Evolutionary conservation across 2,888 invertebrate genomes (phyloP).

Genomic region (Leptinotarsa juncta): DNA sequence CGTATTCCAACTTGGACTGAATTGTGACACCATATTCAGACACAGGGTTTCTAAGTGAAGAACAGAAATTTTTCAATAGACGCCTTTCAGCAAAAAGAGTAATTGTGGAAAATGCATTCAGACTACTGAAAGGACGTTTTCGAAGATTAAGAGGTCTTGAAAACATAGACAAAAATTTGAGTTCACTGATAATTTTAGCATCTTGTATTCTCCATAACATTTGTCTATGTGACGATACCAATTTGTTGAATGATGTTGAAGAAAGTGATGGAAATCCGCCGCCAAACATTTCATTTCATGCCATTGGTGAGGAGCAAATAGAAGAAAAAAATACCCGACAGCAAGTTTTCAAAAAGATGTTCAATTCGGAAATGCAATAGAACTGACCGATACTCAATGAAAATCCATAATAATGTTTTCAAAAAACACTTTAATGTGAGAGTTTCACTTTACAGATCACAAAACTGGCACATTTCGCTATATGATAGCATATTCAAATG

Average conservation of each 20-base stretch:
- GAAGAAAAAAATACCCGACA: not conserved
- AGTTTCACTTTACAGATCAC: no score
- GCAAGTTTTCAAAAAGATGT: not conserved
- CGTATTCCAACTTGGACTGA: conserved; percentile 8
- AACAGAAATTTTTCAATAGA: conserved; percentile 23
- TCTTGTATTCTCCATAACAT: conserved; percentile 19
- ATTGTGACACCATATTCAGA: conserved; percentile 24
- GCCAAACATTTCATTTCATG: not conserved
- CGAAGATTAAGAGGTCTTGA: conserved; percentile 21
- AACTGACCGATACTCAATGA: no score
- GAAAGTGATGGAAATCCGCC: conserved; percentile 12
- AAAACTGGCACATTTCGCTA: no score
- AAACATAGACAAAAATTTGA: conserved; percentile 16
- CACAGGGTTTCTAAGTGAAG: conserved; percentile 14
- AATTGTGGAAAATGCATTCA: not conserved
- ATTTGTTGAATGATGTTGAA: conserved; percentile 8
- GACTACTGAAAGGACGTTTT: no score
- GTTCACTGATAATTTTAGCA: conserved; percentile 14
- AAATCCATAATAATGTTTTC: no score
- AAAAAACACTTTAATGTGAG: no score
- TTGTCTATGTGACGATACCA: conserved; percentile 13
- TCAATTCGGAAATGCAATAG: not conserved
- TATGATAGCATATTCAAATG: no score
- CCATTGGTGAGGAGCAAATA: not conserved
- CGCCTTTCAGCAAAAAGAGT: conserved; percentile 22